phyloP scores from a whole-genome alignment of 2,113 vertebrate species.

The Anhinga anhinga region DNA sequence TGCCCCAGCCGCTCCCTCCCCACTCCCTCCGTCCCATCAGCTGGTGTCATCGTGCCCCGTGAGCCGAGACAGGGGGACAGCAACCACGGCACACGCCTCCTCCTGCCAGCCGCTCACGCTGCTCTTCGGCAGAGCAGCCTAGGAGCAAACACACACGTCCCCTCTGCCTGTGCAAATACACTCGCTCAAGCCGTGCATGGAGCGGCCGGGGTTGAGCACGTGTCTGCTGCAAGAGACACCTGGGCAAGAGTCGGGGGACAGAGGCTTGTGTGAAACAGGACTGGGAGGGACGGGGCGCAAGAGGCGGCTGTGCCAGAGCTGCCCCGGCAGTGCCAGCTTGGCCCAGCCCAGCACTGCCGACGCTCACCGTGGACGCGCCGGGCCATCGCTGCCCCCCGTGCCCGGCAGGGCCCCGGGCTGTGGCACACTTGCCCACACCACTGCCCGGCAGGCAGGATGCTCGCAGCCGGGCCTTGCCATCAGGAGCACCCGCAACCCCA shows the following conservation, averaged over 20 bases:
- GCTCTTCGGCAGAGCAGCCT: background rate
- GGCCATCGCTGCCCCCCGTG: background rate
- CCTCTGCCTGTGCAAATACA: background rate
- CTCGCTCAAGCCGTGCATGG: background rate
- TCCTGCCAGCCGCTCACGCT: fast-evolving
- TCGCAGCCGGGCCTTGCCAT: background rate
- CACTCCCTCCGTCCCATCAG: background rate
- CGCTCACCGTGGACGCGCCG: fast-evolving
- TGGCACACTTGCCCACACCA: background rate
- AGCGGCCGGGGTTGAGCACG: background rate
- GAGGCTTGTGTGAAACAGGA: no score
- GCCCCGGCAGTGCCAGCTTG: background rate
- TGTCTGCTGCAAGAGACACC: background rate
- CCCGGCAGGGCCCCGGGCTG: background rate
- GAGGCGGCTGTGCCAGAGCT: fast-evolving
- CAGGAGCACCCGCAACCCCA: background rate
- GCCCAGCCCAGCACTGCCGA: no score
- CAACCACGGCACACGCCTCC: no score
- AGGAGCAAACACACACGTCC: background rate
- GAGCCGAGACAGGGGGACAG: background rate
- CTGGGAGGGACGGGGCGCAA: fast-evolving
- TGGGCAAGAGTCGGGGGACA: background rate
- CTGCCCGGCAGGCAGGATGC: no score
- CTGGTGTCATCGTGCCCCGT: fast-evolving
- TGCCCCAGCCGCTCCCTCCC: background rate